These are phyloP conservation scores for Sycophila texana DNA, from an alignment of 2,888 invertebrate species.

Conservation along the genomic window DNA sequence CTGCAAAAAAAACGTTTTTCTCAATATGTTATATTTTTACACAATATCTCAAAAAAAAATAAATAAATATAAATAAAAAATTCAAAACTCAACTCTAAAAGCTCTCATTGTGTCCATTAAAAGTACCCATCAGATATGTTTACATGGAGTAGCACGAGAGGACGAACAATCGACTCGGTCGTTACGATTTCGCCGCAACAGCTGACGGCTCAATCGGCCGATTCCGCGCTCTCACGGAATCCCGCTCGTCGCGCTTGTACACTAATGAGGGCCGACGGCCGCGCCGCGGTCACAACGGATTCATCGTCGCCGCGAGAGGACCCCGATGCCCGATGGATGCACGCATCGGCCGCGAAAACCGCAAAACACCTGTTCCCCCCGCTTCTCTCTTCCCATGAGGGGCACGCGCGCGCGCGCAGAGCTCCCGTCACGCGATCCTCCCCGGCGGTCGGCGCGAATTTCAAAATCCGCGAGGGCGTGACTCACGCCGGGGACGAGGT, in stretches of 20 bases:
- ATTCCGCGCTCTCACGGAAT: not conserved
- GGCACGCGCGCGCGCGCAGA: not conserved
- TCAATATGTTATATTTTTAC: no score
- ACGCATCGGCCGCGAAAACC: constrained; percentile 18
- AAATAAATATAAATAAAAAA: no score
- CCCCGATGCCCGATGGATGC: no score
- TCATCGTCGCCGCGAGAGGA: no score
- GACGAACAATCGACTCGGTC: not conserved
- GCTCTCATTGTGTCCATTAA: no score
- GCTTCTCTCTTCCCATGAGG: not conserved
- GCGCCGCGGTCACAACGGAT: not conserved
- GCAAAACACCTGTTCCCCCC: constrained; percentile 42
- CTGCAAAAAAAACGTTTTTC: no score
- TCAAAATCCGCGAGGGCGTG: constrained; percentile 4
- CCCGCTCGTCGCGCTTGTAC: not conserved
- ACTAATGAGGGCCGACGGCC: not conserved
- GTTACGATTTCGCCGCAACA: not conserved
- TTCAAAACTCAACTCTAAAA: no score
- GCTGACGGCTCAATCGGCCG: not conserved
- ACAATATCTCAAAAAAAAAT: no score
- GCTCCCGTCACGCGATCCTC: constrained; percentile 26
- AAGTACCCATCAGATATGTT: no score
- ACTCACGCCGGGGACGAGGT: not conserved
- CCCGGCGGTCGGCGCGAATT: constrained; percentile 5
- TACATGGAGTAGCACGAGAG: no score